Evolutionary conservation across 2,888 invertebrate genomes (phyloP).

Genomic region (Dione vanillae): DNA sequence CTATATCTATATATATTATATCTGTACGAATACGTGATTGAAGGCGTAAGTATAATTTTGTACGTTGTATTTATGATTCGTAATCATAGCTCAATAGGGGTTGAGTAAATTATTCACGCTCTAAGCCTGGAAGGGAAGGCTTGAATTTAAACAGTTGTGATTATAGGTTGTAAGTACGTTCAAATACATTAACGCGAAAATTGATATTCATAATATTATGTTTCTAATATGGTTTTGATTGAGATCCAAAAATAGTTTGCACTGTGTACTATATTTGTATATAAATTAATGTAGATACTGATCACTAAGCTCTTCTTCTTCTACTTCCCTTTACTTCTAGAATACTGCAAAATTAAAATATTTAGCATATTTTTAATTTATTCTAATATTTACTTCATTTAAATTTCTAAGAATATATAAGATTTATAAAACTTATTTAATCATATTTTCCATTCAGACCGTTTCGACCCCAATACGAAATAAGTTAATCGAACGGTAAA

Average conservation of each 20-base stretch:
- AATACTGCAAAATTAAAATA: not conserved
- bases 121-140: no score
- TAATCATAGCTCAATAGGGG: not conserved
- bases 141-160: no score
- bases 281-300: not conserved
- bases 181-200: not conserved
- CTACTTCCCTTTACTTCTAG: no score
- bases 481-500: conserved; percentile 27
- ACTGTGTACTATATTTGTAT: no score
- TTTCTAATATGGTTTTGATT: not conserved
- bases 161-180: not conserved
- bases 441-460: conserved; percentile 8
- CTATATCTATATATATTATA: no score
- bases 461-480: conserved; percentile 4
- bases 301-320: not conserved
- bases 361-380: not conserved
- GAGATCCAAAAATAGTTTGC: no score
- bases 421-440: not conserved
- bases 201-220: not conserved
- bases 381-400: no score
- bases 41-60: not conserved
- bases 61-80: not conserved
- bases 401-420: not conserved
- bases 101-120: not conserved
- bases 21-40: no score